These are phyloP conservation scores for Brassicogethes aeneus DNA, from an alignment of 2,888 invertebrate species.

Conservation along the genomic window DNA sequence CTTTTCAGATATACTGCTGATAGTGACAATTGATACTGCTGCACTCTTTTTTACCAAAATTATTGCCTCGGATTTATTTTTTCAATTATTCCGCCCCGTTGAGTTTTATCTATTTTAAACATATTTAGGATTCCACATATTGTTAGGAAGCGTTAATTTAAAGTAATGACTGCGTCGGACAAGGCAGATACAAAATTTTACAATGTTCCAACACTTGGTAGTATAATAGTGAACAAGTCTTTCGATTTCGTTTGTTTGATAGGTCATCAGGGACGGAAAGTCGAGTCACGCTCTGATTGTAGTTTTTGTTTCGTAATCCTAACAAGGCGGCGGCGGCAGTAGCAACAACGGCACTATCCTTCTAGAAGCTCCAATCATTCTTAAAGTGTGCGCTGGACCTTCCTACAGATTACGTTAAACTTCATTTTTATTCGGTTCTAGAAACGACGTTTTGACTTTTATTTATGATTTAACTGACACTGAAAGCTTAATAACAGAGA, in stretches of 20 bases:
- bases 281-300: constrained; percentile 33
- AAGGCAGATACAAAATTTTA: neutral
- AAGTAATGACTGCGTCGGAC: too few relatives aligned
- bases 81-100: too few relatives aligned
- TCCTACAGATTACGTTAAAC: constrained; percentile 10
- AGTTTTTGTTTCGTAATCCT: constrained; percentile 32
- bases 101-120: too few relatives aligned
- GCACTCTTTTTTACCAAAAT: neutral
- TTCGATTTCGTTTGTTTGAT: constrained; percentile 8
- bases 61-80: too few relatives aligned
- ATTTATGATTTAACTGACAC: neutral
- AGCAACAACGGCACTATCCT: constrained; percentile 23
- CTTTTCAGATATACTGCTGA: neutral
- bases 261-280: constrained; percentile 18
- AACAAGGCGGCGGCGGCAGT: too few relatives aligned
- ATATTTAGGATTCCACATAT: too few relatives aligned
- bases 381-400: constrained; percentile 18
- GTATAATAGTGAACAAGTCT: neutral
- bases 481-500: neutral
- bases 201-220: neutral
- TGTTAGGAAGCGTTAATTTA: too few relatives aligned
- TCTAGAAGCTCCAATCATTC: constrained; percentile 28
- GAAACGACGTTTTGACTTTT: neutral
- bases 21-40: neutral
- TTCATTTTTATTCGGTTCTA: constrained; percentile 5